Base-by-base conservation (phyloP, 2,113 vertebrate species). In the Elephantulus edwardii region DNA sequence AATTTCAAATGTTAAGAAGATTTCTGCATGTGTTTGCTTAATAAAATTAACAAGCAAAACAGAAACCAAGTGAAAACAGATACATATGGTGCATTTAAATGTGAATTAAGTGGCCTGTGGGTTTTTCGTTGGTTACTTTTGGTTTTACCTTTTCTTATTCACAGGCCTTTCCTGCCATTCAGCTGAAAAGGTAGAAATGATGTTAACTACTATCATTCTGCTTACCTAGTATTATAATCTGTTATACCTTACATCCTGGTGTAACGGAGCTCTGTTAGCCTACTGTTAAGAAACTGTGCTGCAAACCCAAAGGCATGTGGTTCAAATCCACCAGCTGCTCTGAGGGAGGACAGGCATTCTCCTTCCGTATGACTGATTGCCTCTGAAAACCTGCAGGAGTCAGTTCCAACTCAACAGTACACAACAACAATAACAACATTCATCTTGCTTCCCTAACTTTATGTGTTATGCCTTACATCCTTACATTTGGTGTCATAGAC, bases 41-140 rank as follows among this genome's bases (percentile, higher is more conserved):
- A 92, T 62, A 89, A 48, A 81, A 91, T 10, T 42, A 86, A 84
- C n/a, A 58, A 76, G 24, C 75, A 75, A 48, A 80, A 75, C 26
- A 19, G 56, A 88, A 88, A 17, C 30, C 22, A n/a, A 9, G 24
- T 79, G 80, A 83, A 89, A 93, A 77, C 48, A 17, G 13, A 84
- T 26, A 56, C 4, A 80, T 8, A 7, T 82, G 30, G 38, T 74
- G 52, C 10, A 68, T 3, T 33, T 50, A 62, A 83, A 44, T 4
- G 1, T 40, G 40, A 52, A 60, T 10, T 71, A 48, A 48, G 11
- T 56, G 78, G 8, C 28, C 6, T 50, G 5, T 56, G 35, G 22
- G 0, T 42, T 28, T 38, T 66, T n/a, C n/a, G 30, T 66, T 66
- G 13, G n/a, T 66, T 66, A n/a, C 62, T 35, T 66, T 35, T 48